Evolutionary conservation across 2,888 invertebrate species (phyloP).

Genomic region (Campaea margaritaria): DNA sequence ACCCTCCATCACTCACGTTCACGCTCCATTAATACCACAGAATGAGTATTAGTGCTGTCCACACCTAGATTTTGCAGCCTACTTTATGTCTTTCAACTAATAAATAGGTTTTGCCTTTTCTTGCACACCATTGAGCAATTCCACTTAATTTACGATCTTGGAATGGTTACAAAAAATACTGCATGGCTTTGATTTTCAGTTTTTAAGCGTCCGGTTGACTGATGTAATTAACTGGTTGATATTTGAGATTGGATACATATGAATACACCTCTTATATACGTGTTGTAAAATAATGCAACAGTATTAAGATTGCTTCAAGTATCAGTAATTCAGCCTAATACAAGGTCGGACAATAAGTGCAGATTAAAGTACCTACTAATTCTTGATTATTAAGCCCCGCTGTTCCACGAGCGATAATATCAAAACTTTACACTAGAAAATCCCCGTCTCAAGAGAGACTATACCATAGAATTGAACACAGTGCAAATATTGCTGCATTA

Average conservation of each 20-base stretch:
- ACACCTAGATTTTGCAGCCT: constrained; percentile 6
- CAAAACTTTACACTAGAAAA: too few species aligned
- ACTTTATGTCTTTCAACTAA: constrained; percentile 16
- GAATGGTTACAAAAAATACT: constrained; percentile 37
- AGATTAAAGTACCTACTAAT: neutral
- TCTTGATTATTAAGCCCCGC: neutral
- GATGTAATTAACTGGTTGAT: constrained; percentile 29
- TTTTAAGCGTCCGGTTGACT: constrained; percentile 29
- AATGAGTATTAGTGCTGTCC: neutral
- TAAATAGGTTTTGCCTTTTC: constrained; percentile 33
- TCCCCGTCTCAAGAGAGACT: too few species aligned
- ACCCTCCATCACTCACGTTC: constrained; percentile 7
- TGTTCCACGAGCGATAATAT: too few species aligned
- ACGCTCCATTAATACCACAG: too few species aligned
- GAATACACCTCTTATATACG: constrained; percentile 10
- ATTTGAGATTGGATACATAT: constrained; percentile 9
- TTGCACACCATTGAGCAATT: constrained; percentile 37
- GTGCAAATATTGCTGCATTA: too few species aligned
- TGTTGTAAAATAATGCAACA: constrained; percentile 11
- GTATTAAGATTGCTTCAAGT: constrained; percentile 15
- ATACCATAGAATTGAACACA: too few species aligned
- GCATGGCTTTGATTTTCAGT: constrained; percentile 29
- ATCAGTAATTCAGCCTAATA: neutral
- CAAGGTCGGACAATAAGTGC: constrained; percentile 5
- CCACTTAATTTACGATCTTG: constrained; percentile 38